These are phyloP conservation scores for Acanthis flammea DNA, from an alignment of 2,797 vertebrate species.

Conservation along the genomic window DNA sequence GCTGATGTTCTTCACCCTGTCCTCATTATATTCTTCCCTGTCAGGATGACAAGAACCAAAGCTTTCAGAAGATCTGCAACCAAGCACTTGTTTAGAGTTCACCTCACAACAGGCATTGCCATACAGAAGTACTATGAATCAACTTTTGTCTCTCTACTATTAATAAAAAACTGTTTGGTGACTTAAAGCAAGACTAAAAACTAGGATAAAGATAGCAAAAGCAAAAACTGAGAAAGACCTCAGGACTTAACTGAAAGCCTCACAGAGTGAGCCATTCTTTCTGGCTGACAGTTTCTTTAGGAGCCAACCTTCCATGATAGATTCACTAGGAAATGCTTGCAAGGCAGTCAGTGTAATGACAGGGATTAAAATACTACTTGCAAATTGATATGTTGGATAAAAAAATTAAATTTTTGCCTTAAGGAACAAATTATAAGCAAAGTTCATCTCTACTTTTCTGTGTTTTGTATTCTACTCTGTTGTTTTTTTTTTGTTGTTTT, in stretches of 20 bases:
- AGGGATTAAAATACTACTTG: neutral
- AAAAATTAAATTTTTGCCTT: neutral
- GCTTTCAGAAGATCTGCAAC: neutral
- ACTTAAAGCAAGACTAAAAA: neutral
- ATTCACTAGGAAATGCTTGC: neutral
- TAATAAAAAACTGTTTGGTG: neutral
- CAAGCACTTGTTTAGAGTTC: neutral
- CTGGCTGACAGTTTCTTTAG: neutral
- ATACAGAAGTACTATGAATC: neutral
- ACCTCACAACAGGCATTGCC: neutral
- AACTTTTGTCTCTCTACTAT: neutral
- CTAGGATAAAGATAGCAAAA: neutral
- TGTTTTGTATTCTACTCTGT: neutral
- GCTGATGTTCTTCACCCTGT: neutral
- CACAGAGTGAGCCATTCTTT: neutral
- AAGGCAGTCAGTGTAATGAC: neutral
- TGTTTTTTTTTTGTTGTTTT: too few species aligned
- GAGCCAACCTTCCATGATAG: neutral
- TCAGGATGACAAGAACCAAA: neutral
- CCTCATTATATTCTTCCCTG: neutral
- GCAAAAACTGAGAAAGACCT: neutral
- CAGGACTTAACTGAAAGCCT: neutral
- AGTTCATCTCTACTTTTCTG: neutral
- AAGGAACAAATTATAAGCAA: neutral
- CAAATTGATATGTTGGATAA: neutral